phyloP scores from a whole-genome alignment of 2,113 vertebrate genomes.

The Rhegmatorhina hoffmannsi region DNA sequence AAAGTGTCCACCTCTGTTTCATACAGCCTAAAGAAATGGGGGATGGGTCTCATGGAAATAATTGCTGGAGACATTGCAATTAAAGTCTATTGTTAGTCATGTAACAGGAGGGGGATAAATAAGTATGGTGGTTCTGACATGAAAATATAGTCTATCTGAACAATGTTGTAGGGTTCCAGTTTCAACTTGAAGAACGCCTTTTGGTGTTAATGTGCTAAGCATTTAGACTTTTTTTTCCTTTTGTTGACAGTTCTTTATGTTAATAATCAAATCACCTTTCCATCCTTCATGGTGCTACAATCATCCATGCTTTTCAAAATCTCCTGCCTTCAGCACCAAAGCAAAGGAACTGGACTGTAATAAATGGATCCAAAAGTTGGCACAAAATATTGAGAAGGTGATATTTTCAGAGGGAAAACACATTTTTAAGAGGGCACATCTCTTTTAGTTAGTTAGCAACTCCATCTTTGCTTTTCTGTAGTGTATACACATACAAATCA shows the following conservation, averaged over 20 bases:
- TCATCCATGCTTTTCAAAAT: neutral
- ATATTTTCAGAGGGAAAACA: neutral
- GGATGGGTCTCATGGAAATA: neutral
- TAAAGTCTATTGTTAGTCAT: neutral
- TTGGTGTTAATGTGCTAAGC: neutral
- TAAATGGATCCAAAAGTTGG: neutral
- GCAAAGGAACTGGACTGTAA: neutral
- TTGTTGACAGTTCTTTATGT: neutral
- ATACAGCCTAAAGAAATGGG: neutral
- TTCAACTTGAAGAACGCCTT: neutral
- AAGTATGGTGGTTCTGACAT: neutral
- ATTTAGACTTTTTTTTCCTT: neutral
- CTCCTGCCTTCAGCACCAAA: neutral
- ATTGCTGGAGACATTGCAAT: neutral
- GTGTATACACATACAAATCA: neutral
- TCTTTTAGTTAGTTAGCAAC: neutral
- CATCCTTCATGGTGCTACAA: neutral
- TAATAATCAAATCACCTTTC: neutral
- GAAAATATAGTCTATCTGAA: neutral
- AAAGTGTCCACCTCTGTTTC: neutral
- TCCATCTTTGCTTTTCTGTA: neutral
- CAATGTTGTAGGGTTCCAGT: neutral
- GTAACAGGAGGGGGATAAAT: neutral
- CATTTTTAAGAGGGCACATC: neutral
- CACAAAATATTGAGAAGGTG: neutral